Evolutionary conservation across 2,113 vertebrate species (phyloP).

Genomic region (Nasalis larvatus): DNA sequence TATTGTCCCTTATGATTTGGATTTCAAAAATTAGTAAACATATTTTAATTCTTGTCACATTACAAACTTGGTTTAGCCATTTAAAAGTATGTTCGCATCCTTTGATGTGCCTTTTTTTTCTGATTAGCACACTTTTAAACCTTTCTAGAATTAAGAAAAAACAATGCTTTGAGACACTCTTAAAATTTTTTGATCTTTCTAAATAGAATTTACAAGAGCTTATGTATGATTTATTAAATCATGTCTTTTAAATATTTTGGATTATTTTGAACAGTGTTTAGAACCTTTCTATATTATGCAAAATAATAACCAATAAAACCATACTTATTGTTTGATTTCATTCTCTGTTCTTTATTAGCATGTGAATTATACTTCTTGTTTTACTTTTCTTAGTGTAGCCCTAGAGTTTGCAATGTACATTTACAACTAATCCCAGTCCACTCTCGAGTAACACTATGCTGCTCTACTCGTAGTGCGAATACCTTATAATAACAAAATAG

Average conservation of each 20-base stretch:
- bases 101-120: neutral
- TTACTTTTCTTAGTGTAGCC: neutral
- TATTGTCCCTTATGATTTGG: neutral
- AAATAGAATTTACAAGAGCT: neutral
- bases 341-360: neutral
- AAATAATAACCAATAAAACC: neutral
- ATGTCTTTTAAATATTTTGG: neutral
- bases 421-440: neutral
- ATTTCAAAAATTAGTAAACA: neutral
- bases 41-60: neutral
- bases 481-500: neutral
- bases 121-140: neutral
- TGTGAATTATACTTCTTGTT: neutral
- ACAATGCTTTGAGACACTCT: neutral
- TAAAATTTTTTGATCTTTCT: neutral
- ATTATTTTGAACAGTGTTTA: neutral
- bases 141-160: neutral
- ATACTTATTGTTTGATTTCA: neutral
- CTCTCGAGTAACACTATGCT: neutral
- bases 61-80: neutral
- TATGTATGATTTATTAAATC: neutral
- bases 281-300: neutral
- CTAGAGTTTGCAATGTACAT: neutral
- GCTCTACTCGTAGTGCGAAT: neutral
- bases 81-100: neutral